A percentile compares a stretch with the other conserved stretches of the same genome.
phyloP scores from a whole-genome alignment of 2,888 invertebrate genomes.

The Melieria omissa region DNA sequence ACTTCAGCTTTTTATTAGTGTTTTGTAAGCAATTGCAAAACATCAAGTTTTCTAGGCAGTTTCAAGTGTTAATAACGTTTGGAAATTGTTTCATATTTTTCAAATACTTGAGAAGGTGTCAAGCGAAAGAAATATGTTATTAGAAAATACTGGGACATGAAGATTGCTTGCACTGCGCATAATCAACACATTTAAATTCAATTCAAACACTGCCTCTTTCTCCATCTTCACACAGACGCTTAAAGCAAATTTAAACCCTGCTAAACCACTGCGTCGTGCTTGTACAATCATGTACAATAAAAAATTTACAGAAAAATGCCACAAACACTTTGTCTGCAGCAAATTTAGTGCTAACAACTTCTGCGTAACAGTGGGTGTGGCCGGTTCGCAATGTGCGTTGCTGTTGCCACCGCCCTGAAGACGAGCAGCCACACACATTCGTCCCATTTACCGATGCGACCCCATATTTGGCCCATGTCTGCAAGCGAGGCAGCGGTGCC shows the following conservation, averaged over 20 bases:
- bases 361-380: neutral
- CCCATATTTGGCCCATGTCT: slow-evolving; percentile 7
- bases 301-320: slow-evolving; percentile 38
- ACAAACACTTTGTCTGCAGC: slow-evolving; percentile 46
- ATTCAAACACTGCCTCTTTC: slow-evolving; percentile 49
- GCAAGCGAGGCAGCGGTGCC: slow-evolving; percentile 12
- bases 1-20: slow-evolving; percentile 20
- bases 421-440: neutral
- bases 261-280: slow-evolving; percentile 21
- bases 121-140: too few species aligned
- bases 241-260: too few species aligned
- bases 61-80: too few species aligned
- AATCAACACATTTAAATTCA: slow-evolving; percentile 65
- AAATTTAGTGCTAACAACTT: slow-evolving; percentile 49
- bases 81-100: neutral
- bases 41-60: neutral
- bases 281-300: slow-evolving; percentile 1
- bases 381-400: neutral
- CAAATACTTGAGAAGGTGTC: neutral
- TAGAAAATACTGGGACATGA: too few species aligned
- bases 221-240: neutral
- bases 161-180: slow-evolving; percentile 26
- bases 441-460: neutral
- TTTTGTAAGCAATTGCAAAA: neutral
- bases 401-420: neutral